Evolutionary conservation across 2,888 invertebrate genomes (phyloP).

Genomic region (Boloria euphrosyne): DNA sequence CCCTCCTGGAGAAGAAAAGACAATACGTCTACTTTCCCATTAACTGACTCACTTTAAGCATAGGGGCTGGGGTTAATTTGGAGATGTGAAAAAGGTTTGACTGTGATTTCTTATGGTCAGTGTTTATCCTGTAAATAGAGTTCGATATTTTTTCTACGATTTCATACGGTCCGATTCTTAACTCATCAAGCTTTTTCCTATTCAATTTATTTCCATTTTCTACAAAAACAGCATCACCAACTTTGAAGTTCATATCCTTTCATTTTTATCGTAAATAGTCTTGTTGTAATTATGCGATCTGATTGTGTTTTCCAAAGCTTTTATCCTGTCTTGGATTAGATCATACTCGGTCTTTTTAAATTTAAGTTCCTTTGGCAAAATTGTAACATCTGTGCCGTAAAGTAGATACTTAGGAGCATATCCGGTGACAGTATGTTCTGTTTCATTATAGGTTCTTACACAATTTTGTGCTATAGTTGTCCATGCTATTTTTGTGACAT

Average conservation of each 20-base stretch:
- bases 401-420: slow-evolving; percentile 37
- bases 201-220: not conserved
- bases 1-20: too few relatives aligned
- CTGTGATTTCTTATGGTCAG: too few relatives aligned
- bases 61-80: too few relatives aligned
- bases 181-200: not conserved
- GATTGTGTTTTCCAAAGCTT: not conserved
- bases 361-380: slow-evolving; percentile 35
- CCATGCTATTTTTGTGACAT: slow-evolving; percentile 38
- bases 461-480: slow-evolving; percentile 41
- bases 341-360: not conserved
- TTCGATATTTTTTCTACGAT: not conserved
- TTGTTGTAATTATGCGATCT: not conserved
- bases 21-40: too few relatives aligned
- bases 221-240: not conserved
- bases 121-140: too few relatives aligned
- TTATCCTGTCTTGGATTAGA: not conserved
- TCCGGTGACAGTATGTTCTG: slow-evolving; percentile 33
- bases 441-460: slow-evolving; percentile 34
- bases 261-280: not conserved
- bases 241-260: not conserved
- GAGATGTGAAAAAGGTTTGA: too few relatives aligned
- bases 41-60: too few relatives aligned
- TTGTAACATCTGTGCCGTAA: slow-evolving; percentile 23
- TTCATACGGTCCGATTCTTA: not conserved